Evolutionary conservation across 2,797 vertebrate species (phyloP), one percentile per base, ranked within the genome.

Genomic region (Coilia nasus): DNA sequence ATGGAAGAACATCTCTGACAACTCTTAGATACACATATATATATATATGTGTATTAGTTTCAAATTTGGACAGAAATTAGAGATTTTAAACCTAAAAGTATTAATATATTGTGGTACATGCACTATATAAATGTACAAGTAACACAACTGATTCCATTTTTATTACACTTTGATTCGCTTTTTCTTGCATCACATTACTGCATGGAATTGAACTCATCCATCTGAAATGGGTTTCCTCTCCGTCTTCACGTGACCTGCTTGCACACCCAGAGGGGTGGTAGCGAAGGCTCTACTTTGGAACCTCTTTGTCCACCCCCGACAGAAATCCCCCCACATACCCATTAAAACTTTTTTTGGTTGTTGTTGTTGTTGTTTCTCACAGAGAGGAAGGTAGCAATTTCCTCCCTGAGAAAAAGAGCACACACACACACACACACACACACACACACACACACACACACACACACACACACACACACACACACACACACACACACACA

Each of bases 331-430:
- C 21, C 17, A 44, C 35, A 21, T 4, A 7, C 35, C 44, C 71
- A 78, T 78, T 78, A 17, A 78, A 78, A 78, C 71, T 54, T 9
- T 54, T 54, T 54, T 54, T 54, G 3, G 50, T 54, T 14, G n/a
- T n/a, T 54, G 50, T 54, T 54, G 7, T 54, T 54, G 50, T 54
- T 54, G 1, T 54, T 2, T 44, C 6, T 35, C 35, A 21, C 31
- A 78, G 35, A 25, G 6, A n/a, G 71, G 71, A 78, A 78, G 7
- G 71, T 44, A 78, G 71, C 71, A 78, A 78, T 35, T 35, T 71
- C 28, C 67, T 35, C 15, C 14, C 23, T 14, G 25, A 67, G 23
- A 31, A 28, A 2, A 35, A 47, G n/a, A 25, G 28, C 11, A 25
- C n/a, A 1, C 23, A 44, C 35, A 21, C 6, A 35, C 41, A 2